Evolutionary conservation across 2,888 invertebrate genomes (phyloP).

Genomic region (Acrocera orbiculus): DNA sequence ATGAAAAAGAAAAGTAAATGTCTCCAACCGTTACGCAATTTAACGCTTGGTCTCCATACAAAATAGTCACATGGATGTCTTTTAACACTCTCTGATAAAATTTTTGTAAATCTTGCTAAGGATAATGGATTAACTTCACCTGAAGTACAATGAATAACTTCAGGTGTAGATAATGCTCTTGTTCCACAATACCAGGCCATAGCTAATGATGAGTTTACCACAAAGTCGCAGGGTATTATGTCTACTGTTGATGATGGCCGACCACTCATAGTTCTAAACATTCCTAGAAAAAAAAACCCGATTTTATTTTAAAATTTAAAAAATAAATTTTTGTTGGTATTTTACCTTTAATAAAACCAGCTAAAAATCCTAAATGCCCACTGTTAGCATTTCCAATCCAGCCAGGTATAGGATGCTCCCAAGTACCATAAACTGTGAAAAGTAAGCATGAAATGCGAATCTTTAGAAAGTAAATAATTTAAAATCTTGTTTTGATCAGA

Average conservation of each 20-base stretch:
- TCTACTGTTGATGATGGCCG: conserved; percentile 26
- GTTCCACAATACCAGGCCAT: conserved; percentile 32
- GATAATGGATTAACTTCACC: conserved; percentile 31
- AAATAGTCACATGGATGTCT: conserved; percentile 29
- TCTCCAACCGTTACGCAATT: conserved; percentile 29
- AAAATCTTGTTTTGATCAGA: no score
- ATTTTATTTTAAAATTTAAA: background rate
- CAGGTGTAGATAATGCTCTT: conserved; percentile 22
- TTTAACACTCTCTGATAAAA: conserved; percentile 25
- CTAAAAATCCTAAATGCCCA: conserved; percentile 46
- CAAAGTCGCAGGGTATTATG: conserved; percentile 31
- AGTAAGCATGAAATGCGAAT: no score
- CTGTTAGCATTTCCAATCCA: conserved; percentile 60
- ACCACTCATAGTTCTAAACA: conserved; percentile 30
- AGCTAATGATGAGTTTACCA: conserved; percentile 28
- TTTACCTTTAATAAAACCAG: conserved; percentile 39
- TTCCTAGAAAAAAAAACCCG: conserved; percentile 13
- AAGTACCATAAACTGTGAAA: conserved; percentile 36
- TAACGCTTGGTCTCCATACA: conserved; percentile 28
- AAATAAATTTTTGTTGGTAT: background rate
- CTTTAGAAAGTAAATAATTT: no score
- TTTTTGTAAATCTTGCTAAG: conserved; percentile 22
- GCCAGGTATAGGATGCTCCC: conserved; percentile 39
- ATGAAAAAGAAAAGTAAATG: conserved; percentile 29
- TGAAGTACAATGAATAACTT: conserved; percentile 31